Evolutionary conservation across 2,888 invertebrate genomes (phyloP).

Genomic region (Melanotus villosus): DNA sequence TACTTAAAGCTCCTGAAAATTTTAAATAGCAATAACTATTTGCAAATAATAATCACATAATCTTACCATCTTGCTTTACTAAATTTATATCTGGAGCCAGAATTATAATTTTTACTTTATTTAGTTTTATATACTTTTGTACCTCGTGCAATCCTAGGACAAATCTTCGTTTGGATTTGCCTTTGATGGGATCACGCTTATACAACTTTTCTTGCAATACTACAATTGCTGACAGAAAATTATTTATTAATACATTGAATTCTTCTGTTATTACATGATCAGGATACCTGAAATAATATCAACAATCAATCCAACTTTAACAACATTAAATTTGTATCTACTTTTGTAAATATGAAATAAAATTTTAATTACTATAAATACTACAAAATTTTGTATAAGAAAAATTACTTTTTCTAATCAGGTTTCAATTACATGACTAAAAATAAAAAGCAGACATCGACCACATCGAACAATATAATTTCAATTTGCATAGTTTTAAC

Average conservation of each 20-base stretch:
- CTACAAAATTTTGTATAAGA: too few relatives aligned
- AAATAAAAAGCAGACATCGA: too few relatives aligned
- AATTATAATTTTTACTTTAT: slow-evolving; percentile 73
- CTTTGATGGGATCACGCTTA: slow-evolving; percentile 74
- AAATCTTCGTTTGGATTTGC: slow-evolving; percentile 71
- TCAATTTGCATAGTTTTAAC: too few relatives aligned
- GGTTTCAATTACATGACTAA: too few relatives aligned
- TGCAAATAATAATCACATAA: not conserved
- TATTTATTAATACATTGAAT: slow-evolving; percentile 69
- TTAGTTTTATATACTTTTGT: slow-evolving; percentile 71
- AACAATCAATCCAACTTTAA: too few relatives aligned
- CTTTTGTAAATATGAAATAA: too few relatives aligned
- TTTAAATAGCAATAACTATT: too few relatives aligned
- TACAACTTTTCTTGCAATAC: slow-evolving; percentile 75
- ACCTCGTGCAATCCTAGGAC: slow-evolving; percentile 77
- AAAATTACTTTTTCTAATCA: too few relatives aligned
- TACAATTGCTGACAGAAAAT: slow-evolving; percentile 71
- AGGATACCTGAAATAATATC: slow-evolving; percentile 19
- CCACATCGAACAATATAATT: too few relatives aligned
- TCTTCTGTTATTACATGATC: slow-evolving; percentile 73
- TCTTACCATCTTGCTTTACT: slow-evolving; percentile 47
- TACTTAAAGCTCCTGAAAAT: slow-evolving; percentile 72
- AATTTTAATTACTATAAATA: too few relatives aligned
- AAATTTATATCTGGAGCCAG: slow-evolving; percentile 77
- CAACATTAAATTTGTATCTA: not conserved